Evolutionary conservation across 1,140 invertebrate species (phyloP).

Genomic region (Drosophila pseudoobscura): DNA sequence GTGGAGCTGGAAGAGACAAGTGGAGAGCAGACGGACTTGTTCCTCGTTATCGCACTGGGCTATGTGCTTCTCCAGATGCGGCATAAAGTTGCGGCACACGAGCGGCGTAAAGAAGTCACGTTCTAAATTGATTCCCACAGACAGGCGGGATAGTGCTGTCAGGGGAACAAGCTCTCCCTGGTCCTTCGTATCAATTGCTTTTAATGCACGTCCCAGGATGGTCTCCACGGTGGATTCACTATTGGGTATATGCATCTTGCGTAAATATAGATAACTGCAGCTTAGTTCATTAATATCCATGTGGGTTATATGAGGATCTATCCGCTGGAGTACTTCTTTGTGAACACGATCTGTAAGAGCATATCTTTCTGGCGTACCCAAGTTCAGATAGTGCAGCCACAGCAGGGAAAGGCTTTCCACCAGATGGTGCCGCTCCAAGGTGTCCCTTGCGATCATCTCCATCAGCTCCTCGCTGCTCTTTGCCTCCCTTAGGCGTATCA

Average conservation of each 20-base stretch:
- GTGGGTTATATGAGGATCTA: constrained; percentile 24
- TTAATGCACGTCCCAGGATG: constrained; percentile 40
- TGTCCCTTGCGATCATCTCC: neutral
- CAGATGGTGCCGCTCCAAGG: neutral
- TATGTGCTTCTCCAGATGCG: constrained; percentile 54
- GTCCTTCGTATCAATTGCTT: constrained; percentile 21
- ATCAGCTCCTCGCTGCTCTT: constrained; percentile 2
- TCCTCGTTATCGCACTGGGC: constrained; percentile 45
- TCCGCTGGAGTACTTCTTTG: constrained; percentile 25
- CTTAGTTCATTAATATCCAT: constrained; percentile 59
- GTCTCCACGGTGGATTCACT: constrained; percentile 41
- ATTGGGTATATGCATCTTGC: constrained; percentile 64
- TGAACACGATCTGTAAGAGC: constrained; percentile 26
- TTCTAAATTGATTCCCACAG: constrained; percentile 68
- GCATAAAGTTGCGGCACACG: constrained; percentile 63
- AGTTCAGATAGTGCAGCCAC: constrained; percentile 44
- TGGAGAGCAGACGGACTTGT: constrained; percentile 67
- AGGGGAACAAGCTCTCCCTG: constrained; percentile 43
- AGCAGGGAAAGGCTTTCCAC: constrained; percentile 27
- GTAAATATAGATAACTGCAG: constrained; percentile 67
- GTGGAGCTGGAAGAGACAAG: constrained; percentile 71
- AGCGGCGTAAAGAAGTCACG: constrained; percentile 69
- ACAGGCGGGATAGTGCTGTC: constrained; percentile 63
- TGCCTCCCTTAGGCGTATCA: neutral
- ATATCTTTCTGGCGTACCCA: constrained; percentile 1